phyloP scores from a whole-genome alignment of 92 coral and sea anemone species.

The Isaurus tuberculatus region DNA sequence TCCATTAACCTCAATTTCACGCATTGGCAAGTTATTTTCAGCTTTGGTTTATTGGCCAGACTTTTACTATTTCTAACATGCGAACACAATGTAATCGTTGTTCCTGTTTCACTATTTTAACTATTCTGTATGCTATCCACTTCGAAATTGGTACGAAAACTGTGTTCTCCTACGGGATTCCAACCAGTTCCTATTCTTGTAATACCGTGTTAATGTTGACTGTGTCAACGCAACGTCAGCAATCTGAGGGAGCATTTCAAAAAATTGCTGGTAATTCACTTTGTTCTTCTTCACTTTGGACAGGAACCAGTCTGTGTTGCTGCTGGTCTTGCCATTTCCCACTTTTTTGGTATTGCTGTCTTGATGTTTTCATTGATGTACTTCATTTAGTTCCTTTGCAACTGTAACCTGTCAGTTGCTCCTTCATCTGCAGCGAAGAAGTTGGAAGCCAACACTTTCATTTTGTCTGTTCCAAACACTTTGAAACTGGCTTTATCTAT shows the following conservation, averaged over 20 bases:
- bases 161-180: too few species aligned
- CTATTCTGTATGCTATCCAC: too few species aligned
- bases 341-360: slow-evolving; percentile 35
- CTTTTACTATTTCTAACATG: too few species aligned
- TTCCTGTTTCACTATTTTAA: too few species aligned
- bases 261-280: slow-evolving; percentile 40
- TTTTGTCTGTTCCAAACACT: background rate
- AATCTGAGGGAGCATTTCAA: slow-evolving; percentile 44
- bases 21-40: too few species aligned
- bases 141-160: too few species aligned
- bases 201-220: too few species aligned
- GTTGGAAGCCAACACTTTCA: slow-evolving; percentile 8
- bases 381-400: slow-evolving; percentile 31
- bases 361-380: slow-evolving; percentile 34
- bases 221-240: slow-evolving; percentile 36
- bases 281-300: slow-evolving; percentile 32
- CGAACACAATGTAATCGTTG: too few species aligned
- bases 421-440: slow-evolving; percentile 30
- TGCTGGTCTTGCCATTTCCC: slow-evolving; percentile 36
- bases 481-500: slow-evolving; percentile 20
- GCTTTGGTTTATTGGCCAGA: too few species aligned
- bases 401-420: slow-evolving; percentile 42
- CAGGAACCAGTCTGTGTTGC: slow-evolving; percentile 49
- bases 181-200: too few species aligned
- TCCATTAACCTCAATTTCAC: too few species aligned